Evolutionary conservation across 2,797 vertebrate genomes (phyloP).

Genomic region (Brotula barbata): DNA sequence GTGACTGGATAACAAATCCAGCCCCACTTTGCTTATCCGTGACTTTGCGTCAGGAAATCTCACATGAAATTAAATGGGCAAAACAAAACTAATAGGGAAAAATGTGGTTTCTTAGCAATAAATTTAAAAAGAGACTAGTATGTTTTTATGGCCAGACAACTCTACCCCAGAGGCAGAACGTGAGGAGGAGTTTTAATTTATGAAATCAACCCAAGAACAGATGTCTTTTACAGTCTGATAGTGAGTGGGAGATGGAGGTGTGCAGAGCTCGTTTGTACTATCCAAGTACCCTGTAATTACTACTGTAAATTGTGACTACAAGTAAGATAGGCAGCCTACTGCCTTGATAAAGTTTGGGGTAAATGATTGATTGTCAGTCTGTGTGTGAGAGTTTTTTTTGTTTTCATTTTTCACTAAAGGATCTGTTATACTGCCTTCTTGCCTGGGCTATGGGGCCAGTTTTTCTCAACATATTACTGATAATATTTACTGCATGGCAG

Average conservation of each 20-base stretch:
- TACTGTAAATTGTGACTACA: neutral
- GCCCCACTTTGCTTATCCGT: neutral
- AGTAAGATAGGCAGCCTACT: neutral
- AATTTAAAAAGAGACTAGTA: too few species aligned
- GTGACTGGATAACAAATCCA: neutral
- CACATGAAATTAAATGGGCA: slow-evolving; percentile 16
- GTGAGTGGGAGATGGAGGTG: neutral
- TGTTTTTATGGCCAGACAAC: too few species aligned
- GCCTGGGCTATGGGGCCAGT: neutral
- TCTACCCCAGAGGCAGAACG: neutral
- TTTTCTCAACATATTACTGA: slow-evolving; percentile 38
- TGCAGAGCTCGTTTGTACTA: neutral
- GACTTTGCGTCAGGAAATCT: too few species aligned
- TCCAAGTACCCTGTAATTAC: neutral
- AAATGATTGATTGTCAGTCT: neutral
- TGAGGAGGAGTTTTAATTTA: neutral
- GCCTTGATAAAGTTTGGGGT: neutral
- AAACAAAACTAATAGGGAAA: too few species aligned
- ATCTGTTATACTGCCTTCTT: neutral
- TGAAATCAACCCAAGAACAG: too few species aligned
- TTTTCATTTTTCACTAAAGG: too few species aligned
- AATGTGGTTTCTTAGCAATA: too few species aligned
- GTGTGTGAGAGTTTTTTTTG: neutral
- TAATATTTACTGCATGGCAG: slow-evolving; percentile 54
- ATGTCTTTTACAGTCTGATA: neutral